Evolutionary conservation across 1,140 invertebrate species (phyloP), one percentile per base, ranked within the genome.

Genomic region (Oryzaephilus surinamensis): DNA sequence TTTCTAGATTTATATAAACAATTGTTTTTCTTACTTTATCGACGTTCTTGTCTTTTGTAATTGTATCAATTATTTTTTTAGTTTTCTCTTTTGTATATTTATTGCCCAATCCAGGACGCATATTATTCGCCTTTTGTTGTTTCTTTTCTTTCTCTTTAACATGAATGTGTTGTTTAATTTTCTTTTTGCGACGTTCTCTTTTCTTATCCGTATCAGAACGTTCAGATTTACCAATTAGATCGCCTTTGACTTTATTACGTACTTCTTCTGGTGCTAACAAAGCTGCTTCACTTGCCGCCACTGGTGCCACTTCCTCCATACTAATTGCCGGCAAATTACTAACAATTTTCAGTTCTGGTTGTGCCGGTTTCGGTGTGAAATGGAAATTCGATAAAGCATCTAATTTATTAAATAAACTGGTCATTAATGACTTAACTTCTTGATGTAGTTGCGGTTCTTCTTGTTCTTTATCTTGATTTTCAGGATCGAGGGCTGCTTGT

Each of bases 271-370:
- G 95, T 13, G 96, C 94, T 26, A 98, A 64, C 12, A 96, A 62
- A 1, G 78, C 72, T 8, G 82, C 84, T 69, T 95, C 87, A 55
- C 79, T 90, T 1, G 81, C 76, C 14, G 79, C 77, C 2, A 87
- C 70, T 18, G 93, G 94, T 2, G 87, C 88, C n/a, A 95, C 88
- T 68, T 98, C 94, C 68, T 98, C 96, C 75, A 97, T 88, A 17
- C 66, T 74, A 32, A 98, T 82, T 3, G 92, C 84, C 11, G 93
- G 89, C 43, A 92, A 65, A 63, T 98, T 97, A 32, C 73, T 88
- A 1, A 97, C 68, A 47, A 98, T 84, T 64, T 87, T 90, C 0
- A 96, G 63, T 53, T 99, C 95, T 1, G 91, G 81, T 39, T 76
- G 71, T 8, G 78, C 74, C 67, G 71, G 68, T 69, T 84, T 91